Evolutionary conservation across 2,888 invertebrate genomes (phyloP), one percentile per base, ranked within the genome.

Genomic region (Trichogramma dendrolimi): DNA sequence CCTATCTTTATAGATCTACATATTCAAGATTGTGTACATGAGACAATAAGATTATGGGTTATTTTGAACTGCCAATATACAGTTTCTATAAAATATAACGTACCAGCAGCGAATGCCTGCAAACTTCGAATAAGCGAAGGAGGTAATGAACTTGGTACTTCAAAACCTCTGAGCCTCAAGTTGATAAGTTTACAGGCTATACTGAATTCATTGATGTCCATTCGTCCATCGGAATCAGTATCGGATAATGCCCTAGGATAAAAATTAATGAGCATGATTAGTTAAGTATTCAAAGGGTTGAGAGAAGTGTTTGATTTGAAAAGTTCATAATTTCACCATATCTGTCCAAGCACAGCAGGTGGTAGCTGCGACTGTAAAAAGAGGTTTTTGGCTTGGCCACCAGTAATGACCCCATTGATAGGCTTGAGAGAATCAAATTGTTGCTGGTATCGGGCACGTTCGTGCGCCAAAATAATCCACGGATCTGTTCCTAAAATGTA

Each of bases 161-260:
- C 95, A 72, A 91, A 87, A 4, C 96, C 95, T 59, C 94, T 89
- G 10, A 99, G 82, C 80, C 96, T 96, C 66, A 96, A 84, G 75
- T 92, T 94, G 61, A 96, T 96, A 63, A 96, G 83, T 84, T 96
- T 96, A 84, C 98, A 97, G 55, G 99, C 98, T 71, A 99, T 94
- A 69, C 95, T 95, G 80, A 98, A 99, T 81, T 99, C 99, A 73
- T 91, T 90, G 58, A 95, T 87, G 74, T 97, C 93, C 85, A 99
- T 88, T 81, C 94, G 94, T 0, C 99, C 99, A 83, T 99, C 99
- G 11, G 92, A 88, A 79, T 98, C 94, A 52, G 95, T 91, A 79
- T 99, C 99, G 1, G 98, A 94, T 53, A 99, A 81, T 8, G 85
- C 85, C 94, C 94, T 85, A 80, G 73, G 78, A 71, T 62, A 51